Evolutionary conservation across 2,113 vertebrate species (phyloP), one percentile per base, ranked within the genome.

Genomic region (Xerus inauris): DNA sequence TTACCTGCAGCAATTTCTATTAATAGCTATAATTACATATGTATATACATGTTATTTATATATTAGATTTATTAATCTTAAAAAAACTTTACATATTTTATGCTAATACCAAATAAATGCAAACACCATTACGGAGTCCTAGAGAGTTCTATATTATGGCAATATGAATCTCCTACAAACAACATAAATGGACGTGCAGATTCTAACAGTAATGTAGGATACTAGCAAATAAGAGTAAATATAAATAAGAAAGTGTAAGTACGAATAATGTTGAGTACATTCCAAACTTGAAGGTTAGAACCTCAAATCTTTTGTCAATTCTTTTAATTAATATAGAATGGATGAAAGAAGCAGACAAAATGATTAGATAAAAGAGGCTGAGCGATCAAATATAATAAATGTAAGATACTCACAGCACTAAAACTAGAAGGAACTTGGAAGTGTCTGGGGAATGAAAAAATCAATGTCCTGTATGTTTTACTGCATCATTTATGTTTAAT

Each of bases 341-440:
- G 65, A 81, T 64, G 45, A 87, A 93, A 80, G 26, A 77, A 89
- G 86, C n/a, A 89, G n/a, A 45, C 20, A 95, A 93, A 96, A 79
- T 45, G 81, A 84, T 75, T 75, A 93, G 82, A 93, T 94, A 75
- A 91, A 95, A 87, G 88, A 88, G 84, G 81, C 42, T 65, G 14
- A 91, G 92, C 95, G 82, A 97, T 89, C 82, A 96, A 95, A 83
- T 89, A 57, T 59, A 77, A 83, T 95, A 97, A 94, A 94, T 94
- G 83, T 91, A 47, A 89, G 32, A 38, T 62, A 54, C 64, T 79
- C 30, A 77, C 26, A 93, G 85, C 54, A 65, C 69, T 76, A 75
- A 92, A 89, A 77, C 28, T 42, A 35, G 77, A 93, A 96, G 64
- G 65, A 91, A 89, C 35, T 65, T 72, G 49, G 79, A 96, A 97